phyloP scores from a whole-genome alignment of 2,888 invertebrate genomes.

The Athrips mouffetella region DNA sequence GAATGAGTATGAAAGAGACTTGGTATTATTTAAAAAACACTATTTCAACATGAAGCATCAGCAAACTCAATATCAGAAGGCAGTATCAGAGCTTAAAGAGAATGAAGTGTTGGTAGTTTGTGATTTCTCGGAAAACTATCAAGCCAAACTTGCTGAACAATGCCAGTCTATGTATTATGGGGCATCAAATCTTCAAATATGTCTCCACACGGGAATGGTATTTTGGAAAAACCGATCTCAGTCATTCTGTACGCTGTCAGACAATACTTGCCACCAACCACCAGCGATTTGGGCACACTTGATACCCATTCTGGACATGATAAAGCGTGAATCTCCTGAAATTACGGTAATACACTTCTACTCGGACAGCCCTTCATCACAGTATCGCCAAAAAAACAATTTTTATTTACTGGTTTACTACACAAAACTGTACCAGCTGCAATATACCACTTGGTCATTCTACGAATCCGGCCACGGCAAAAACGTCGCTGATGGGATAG shows the following conservation, averaged over 20 bases:
- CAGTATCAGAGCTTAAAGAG: slow-evolving; percentile 6
- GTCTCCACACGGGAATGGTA: slow-evolving; percentile 14
- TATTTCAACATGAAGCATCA: slow-evolving; percentile 14
- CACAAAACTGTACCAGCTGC: slow-evolving; percentile 10
- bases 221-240: slow-evolving; percentile 12
- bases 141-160: slow-evolving; percentile 14
- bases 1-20: slow-evolving; percentile 7
- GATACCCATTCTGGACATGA: slow-evolving; percentile 12
- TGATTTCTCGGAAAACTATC: slow-evolving; percentile 17
- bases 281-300: slow-evolving; percentile 18
- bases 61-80: slow-evolving; percentile 6
- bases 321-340: slow-evolving; percentile 13
- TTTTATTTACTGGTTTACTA: slow-evolving; percentile 21
- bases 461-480: slow-evolving; percentile 23
- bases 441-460: slow-evolving; percentile 23
- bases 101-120: slow-evolving; percentile 12
- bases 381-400: slow-evolving; percentile 25
- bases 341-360: slow-evolving; percentile 20
- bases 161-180: slow-evolving; percentile 16
- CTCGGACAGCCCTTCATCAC: slow-evolving; percentile 21
- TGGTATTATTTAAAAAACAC: slow-evolving; percentile 12
- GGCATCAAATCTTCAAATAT: slow-evolving; percentile 13
- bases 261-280: slow-evolving; percentile 16
- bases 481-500: slow-evolving; percentile 23
- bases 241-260: slow-evolving; percentile 16